These are phyloP conservation scores for Drosophila watanabei DNA, from an alignment of 1,140 invertebrate species.

Conservation along the genomic window DNA sequence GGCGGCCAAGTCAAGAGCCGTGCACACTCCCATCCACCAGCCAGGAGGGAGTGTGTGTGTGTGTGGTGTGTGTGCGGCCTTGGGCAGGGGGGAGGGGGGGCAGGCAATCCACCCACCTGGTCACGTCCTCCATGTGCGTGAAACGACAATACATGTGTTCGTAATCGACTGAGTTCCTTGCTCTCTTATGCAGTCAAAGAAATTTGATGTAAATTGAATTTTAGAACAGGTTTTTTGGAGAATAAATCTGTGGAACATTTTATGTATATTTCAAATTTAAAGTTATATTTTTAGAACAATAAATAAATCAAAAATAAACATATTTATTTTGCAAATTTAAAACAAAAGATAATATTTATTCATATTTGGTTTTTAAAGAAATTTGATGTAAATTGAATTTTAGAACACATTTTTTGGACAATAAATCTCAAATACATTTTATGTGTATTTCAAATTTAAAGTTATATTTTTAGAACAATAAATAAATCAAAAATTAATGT, in stretches of 20 bases:
- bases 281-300: no score
- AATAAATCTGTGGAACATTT: no score
- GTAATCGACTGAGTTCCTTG: slow-evolving; percentile 63
- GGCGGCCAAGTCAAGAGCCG: slow-evolving; percentile 47
- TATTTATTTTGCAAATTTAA: no score
- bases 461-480: no score
- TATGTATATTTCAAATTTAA: no score
- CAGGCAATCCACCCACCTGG: slow-evolving; percentile 59
- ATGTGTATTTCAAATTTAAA: no score
- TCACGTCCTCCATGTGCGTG: slow-evolving; percentile 57
- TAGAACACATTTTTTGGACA: not conserved
- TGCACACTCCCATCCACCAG: not conserved
- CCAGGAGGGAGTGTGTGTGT: not conserved
- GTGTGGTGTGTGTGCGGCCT: not conserved
- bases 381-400: not conserved
- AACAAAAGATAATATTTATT: no score
- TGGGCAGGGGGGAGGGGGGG: not conserved
- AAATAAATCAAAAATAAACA: no score
- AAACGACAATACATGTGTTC: slow-evolving; percentile 62
- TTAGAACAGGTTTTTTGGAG: not conserved
- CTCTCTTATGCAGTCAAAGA: not conserved
- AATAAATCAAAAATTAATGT: no score
- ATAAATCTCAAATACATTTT: no score
- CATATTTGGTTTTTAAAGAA: no score
- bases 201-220: not conserved